Conservation (phyloP, 2,888 invertebrate species). For the Acleris holmiana region DNA sequence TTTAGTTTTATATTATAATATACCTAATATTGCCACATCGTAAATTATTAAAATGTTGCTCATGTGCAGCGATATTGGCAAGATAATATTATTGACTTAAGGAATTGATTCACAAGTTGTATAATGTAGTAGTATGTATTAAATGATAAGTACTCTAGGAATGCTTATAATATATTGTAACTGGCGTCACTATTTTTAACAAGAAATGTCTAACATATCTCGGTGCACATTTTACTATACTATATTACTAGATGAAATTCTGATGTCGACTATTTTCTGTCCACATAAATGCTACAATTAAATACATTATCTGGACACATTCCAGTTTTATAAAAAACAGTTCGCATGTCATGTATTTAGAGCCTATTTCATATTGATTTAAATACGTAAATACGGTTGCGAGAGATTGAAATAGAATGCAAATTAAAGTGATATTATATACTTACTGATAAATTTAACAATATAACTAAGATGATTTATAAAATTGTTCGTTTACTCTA, state of each 20-base stretch:
- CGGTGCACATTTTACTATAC: conserved; percentile 23
- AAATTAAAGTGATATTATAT: conserved; percentile 20
- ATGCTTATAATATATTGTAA: conserved; percentile 8
- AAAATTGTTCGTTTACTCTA: conserved; percentile 44
- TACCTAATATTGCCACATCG: too few relatives aligned
- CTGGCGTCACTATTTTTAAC: conserved; percentile 15
- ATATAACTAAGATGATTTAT: conserved; percentile 16
- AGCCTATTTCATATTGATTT: not conserved
- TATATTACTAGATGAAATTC: conserved; percentile 9
- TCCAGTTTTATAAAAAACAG: not conserved
- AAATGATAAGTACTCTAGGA: conserved; percentile 14
- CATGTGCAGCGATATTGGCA: not conserved
- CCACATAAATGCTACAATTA: not conserved
- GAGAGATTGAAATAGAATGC: conserved; percentile 21
- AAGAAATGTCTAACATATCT: conserved; percentile 30
- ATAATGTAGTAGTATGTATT: conserved; percentile 41
- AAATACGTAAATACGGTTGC: conserved; percentile 18
- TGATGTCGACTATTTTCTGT: not conserved
- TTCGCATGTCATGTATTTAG: not conserved
- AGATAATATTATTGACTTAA: conserved; percentile 55
- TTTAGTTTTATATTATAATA: not conserved
- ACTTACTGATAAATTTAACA: conserved; percentile 13
- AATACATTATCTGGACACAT: not conserved
- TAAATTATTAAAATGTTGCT: too few relatives aligned
- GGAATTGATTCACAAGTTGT: conserved; percentile 64